Conservation (phyloP, 2,797 vertebrate species). For the Scyliorhinus canicula region DNA sequence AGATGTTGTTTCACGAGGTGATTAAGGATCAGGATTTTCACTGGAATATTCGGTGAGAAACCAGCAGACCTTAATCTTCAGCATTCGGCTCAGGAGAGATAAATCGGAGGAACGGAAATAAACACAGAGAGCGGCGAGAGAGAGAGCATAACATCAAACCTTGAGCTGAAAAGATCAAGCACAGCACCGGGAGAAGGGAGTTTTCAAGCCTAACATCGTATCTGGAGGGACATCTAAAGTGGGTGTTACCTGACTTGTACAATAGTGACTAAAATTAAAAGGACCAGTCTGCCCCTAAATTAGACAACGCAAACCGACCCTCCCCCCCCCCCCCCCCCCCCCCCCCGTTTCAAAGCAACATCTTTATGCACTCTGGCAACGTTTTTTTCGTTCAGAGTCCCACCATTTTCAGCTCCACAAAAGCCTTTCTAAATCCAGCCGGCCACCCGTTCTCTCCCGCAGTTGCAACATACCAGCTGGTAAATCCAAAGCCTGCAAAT, state of each 20-base stretch:
- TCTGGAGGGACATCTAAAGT: too few relatives aligned
- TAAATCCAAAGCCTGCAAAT: not conserved
- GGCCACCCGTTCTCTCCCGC: not conserved
- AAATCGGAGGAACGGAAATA: not conserved
- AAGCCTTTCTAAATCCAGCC: not conserved
- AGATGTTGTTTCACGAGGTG: conserved; percentile 26
- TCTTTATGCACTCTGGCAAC: too few relatives aligned
- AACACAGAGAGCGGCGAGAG: not conserved
- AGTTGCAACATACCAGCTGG: not conserved
- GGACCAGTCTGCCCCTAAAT: not conserved
- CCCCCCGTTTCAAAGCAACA: too few relatives aligned
- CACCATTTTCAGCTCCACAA: not conserved
- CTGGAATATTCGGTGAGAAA: conserved; percentile 20
- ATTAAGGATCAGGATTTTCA: conserved; percentile 9
- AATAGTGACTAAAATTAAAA: not conserved
- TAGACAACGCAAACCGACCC: not conserved
- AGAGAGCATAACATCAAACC: not conserved
- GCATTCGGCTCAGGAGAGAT: conserved; percentile 20
- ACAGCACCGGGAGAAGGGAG: not conserved
- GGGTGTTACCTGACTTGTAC: too few relatives aligned
- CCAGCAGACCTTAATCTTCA: conserved; percentile 10
- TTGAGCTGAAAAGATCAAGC: not conserved
- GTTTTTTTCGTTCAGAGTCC: not conserved
- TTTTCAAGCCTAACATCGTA: not conserved
- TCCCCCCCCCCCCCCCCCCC: too few relatives aligned